Evolutionary conservation across 2,113 vertebrate species (phyloP).

Genomic region (Heterocephalus glaber): DNA sequence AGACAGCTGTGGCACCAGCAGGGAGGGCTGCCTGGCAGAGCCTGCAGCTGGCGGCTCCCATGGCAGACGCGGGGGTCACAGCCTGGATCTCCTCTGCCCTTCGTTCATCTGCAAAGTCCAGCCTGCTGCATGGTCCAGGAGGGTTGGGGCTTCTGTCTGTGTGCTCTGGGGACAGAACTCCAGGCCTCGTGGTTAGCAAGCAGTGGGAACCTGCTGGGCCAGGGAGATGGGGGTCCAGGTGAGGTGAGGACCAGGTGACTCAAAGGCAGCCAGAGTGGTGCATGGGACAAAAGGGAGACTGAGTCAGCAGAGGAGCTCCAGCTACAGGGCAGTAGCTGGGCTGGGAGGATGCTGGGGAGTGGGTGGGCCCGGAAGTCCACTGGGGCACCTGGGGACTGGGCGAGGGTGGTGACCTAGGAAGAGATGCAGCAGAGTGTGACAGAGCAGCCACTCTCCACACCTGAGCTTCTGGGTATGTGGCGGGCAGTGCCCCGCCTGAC

Average conservation of each 20-base stretch:
- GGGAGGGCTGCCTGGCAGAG: background rate
- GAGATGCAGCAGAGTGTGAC: background rate
- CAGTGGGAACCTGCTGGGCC: background rate
- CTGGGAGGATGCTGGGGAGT: background rate
- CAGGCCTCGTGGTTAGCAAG: no score
- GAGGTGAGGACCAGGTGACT: no score
- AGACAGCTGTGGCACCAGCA: background rate
- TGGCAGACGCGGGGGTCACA: no score
- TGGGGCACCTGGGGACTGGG: background rate
- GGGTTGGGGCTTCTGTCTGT: background rate
- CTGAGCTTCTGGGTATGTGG: background rate
- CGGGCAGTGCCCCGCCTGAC: background rate
- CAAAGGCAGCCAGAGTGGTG: no score
- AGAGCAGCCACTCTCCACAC: background rate
- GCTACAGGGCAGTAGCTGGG: background rate
- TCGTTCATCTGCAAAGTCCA: background rate
- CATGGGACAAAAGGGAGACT: background rate
- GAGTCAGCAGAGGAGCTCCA: background rate
- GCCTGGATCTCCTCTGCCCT: background rate
- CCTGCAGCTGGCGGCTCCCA: background rate
- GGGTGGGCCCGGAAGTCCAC: no score
- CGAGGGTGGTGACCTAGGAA: background rate
- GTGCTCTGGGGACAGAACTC: background rate
- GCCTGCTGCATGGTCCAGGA: background rate
- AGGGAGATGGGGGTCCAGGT: background rate